Percentiles rank a stretch among this genome's conserved stretches.
Evolutionary conservation across 2,113 vertebrate species (phyloP).

Genomic region (Mormoops blainvillei): DNA sequence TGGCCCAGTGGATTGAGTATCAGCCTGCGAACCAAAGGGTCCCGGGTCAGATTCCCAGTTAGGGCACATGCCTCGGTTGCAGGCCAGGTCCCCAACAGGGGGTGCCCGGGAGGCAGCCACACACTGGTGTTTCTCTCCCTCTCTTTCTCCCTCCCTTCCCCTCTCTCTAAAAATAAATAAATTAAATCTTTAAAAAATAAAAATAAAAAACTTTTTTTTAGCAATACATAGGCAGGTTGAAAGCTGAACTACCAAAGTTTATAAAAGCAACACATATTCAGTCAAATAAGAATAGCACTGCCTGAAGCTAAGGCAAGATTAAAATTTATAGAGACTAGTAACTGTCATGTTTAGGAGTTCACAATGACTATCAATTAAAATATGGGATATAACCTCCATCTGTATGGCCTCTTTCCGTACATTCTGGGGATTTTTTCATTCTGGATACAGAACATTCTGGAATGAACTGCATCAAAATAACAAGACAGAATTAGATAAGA

Average conservation of each 20-base stretch:
- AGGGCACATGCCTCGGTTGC: no score
- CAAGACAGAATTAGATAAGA: background rate
- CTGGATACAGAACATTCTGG: background rate
- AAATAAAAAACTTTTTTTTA: no score
- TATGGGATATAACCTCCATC: background rate
- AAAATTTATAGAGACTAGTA: background rate
- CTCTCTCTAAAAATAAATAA: no score
- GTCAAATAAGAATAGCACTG: slow-evolving; percentile 5
- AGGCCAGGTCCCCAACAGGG: no score
- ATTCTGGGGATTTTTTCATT: background rate
- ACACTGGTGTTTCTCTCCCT: no score
- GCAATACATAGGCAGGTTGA: slow-evolving; percentile 10
- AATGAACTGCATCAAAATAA: background rate
- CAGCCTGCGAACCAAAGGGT: no score
- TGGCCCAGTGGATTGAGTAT: no score
- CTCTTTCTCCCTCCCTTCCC: no score
- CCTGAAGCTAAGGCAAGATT: background rate
- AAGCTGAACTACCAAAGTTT: slow-evolving; percentile 30
- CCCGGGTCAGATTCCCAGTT: no score
- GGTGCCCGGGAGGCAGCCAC: no score
- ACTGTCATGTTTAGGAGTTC: background rate
- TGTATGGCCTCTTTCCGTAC: background rate
- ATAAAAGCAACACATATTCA: background rate
- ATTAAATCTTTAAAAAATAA: no score
- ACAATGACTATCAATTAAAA: background rate